Percentiles rank a stretch among this genome's conserved stretches.
Conservation (phyloP, 2,888 invertebrate genomes). For the Tipula helvola region DNA sequence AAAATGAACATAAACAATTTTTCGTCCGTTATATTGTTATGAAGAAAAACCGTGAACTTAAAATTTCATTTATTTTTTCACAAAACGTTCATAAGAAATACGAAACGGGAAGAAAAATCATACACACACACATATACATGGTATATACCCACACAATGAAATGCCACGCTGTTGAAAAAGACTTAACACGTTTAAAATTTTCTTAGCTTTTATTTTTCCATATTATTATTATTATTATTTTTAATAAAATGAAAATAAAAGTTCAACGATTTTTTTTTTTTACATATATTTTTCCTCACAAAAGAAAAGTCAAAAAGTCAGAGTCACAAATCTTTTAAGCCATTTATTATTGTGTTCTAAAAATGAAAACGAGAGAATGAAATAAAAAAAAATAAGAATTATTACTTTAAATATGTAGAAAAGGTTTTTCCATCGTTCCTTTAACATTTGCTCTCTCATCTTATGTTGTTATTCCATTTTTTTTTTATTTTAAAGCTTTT, state of each 20-base stretch:
- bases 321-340: slow-evolving; percentile 9
- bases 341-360: slow-evolving; percentile 8
- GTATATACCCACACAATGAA: too few relatives aligned
- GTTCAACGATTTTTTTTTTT: not conserved
- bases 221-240: not conserved
- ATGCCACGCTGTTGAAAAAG: not conserved
- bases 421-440: not conserved
- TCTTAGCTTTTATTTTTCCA: not conserved
- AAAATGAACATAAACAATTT: not conserved
- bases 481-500: not conserved
- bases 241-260: not conserved
- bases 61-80: not conserved
- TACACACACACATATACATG: not conserved
- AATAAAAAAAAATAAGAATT: not conserved
- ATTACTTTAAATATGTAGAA: slow-evolving; percentile 7
- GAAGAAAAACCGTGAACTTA: not conserved
- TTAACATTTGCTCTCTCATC: slow-evolving; percentile 8
- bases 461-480: not conserved
- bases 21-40: not conserved
- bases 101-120: not conserved
- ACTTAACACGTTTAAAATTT: not conserved
- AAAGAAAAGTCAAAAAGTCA: slow-evolving; percentile 9
- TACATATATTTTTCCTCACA: not conserved
- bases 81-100: not conserved
- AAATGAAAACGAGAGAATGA: slow-evolving; percentile 6